Base-by-base conservation (phyloP, 2,888 invertebrate species). In the Lepidocyrtinus sp. region DNA sequence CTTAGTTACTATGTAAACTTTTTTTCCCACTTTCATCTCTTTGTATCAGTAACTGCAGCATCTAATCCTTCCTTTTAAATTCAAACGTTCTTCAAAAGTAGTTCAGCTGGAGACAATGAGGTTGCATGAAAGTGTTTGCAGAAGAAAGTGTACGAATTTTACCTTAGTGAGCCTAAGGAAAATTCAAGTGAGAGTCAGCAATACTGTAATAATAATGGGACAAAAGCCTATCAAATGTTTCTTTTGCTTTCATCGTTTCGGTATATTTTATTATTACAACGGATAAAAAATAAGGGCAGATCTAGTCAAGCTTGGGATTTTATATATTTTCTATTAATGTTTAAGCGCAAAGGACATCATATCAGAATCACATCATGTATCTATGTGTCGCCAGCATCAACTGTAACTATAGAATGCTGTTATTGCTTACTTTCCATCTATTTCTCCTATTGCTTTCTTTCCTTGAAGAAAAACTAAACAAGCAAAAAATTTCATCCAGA, bases 291-390 rank as follows among this genome's bases (percentile, higher is more conserved):
- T 36, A 71, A 15, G 55, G 67, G n/a, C 59, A 61, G 61, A 45
- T 62, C 24, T 36, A 61, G 55, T 50, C 7, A 2, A 63, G 62
- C 50, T 26, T 76, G 63, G 70, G 69, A 64, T 62, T 67, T 68
- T 75, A 69, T 76, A 36, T 36, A 36, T 36, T 70, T 70, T 61
- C 36, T 61, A 19, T 19, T 22, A 36, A 22, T 0, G 36, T 22
- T 21, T 15, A 62, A 24, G 25, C n/a, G 55, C n/a, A 59, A 61
- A 69, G 62, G 69, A 69, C 68, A 75, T 63, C 75, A 69, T 75
- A 75, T 75, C 75, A 75, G 62, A 75, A 75, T 75, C 75, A 75
- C 75, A 75, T 63, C 68, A 61, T 21, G 61, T 75, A 69, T 61
- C 69, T 69, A 17, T 61, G 36, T 36, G 68, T 75, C 69, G 46